These are phyloP conservation scores for Amphimallon solstitiale DNA, from an alignment of 2,888 invertebrate genomes.

Conservation along the genomic window DNA sequence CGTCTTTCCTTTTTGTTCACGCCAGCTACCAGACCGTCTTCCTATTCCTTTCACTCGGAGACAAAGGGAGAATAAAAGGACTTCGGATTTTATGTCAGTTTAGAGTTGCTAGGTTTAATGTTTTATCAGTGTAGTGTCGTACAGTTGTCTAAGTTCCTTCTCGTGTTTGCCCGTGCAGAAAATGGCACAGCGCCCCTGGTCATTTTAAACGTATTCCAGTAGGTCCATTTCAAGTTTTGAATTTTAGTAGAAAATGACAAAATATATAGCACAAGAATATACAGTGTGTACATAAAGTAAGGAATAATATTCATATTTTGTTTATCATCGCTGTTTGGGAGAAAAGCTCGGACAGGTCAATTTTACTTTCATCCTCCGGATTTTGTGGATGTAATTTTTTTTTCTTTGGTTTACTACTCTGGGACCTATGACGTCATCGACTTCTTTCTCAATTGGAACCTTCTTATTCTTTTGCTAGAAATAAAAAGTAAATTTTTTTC, in stretches of 20 bases:
- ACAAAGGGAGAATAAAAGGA: conserved; percentile 30
- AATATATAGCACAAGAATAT: background rate
- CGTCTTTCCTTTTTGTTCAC: conserved; percentile 2
- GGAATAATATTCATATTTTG: too few relatives aligned
- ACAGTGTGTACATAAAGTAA: too few relatives aligned
- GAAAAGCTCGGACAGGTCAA: too few relatives aligned
- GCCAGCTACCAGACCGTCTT: conserved; percentile 14
- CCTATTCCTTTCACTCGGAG: conserved; percentile 2
- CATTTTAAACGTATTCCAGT: conserved; percentile 49
- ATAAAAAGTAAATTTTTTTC: too few relatives aligned
- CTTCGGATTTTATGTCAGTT: conserved; percentile 37
- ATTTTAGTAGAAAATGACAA: background rate
- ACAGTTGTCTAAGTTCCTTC: conserved; percentile 50
- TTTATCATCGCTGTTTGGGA: too few relatives aligned
- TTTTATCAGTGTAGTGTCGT: conserved; percentile 46
- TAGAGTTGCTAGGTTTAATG: conserved; percentile 44
- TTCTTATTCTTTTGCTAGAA: too few relatives aligned
- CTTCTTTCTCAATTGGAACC: too few relatives aligned
- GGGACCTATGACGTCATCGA: too few relatives aligned
- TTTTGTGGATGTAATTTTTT: too few relatives aligned
- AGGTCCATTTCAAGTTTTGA: conserved; percentile 34
- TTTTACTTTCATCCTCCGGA: too few relatives aligned
- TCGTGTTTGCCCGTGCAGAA: conserved; percentile 55
- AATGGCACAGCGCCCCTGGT: conserved; percentile 56
- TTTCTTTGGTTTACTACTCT: too few relatives aligned